Conservation (phyloP, 92 coral and sea anemone genomes). For the Porites evermanni region DNA sequence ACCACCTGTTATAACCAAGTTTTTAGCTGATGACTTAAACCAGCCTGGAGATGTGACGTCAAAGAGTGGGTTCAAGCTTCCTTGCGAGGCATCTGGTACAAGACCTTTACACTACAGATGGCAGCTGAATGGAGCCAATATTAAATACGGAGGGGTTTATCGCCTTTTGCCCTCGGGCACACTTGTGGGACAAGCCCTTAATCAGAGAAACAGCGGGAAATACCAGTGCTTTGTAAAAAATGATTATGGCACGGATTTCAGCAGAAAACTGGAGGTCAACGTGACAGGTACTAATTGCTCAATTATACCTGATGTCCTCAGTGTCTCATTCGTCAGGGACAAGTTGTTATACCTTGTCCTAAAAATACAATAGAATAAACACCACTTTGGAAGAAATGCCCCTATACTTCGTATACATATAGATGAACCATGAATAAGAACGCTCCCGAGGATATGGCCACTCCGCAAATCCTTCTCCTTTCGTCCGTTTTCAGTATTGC, state of each 20-base stretch:
- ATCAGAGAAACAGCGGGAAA: not conserved
- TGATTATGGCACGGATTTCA: constrained; percentile 20
- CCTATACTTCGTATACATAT: too few species aligned
- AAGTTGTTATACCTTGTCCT: too few species aligned
- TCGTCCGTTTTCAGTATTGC: too few species aligned
- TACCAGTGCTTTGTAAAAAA: constrained; percentile 34
- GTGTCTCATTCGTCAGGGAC: not conserved
- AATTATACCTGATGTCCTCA: not conserved
- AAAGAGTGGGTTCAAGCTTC: constrained; percentile 9
- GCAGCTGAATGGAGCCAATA: constrained; percentile 6
- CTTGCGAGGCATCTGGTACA: constrained; percentile 31
- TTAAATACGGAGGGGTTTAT: not conserved
- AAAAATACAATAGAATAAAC: too few species aligned
- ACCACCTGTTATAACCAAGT: constrained; percentile 18
- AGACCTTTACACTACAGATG: constrained; percentile 14
- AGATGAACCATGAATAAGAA: too few species aligned
- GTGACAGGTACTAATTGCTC: not conserved
- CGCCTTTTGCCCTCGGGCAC: not conserved
- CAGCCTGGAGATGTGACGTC: constrained; percentile 23
- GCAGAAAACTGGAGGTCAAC: constrained; percentile 9
- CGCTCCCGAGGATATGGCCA: too few species aligned
- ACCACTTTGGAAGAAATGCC: too few species aligned
- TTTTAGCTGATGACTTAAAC: not conserved
- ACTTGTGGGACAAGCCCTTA: not conserved
- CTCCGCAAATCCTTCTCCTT: too few species aligned